These are phyloP conservation scores for Silvanus unidentatus DNA, from an alignment of 2,888 invertebrate species.

Conservation along the genomic window DNA sequence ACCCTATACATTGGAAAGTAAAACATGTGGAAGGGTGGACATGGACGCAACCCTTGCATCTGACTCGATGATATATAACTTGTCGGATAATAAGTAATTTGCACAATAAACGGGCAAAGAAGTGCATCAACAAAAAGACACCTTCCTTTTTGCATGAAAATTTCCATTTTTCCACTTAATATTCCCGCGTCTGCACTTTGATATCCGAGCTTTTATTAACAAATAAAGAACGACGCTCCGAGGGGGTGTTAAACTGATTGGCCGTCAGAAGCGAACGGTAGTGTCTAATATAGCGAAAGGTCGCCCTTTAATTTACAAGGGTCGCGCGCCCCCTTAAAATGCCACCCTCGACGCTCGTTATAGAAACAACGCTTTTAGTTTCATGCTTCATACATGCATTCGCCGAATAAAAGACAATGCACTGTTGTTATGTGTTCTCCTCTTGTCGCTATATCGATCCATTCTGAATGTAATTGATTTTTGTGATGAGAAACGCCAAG, in stretches of 20 bases:
- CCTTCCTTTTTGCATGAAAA: no score
- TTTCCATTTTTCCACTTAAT: no score
- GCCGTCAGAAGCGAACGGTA: slow-evolving; percentile 26
- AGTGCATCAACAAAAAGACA: no score
- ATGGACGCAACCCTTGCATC: slow-evolving; percentile 21
- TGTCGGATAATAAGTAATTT: not conserved
- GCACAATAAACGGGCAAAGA: not conserved
- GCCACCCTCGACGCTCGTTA: slow-evolving; percentile 46
- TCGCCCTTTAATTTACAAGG: slow-evolving; percentile 45
- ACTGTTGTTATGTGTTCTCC: no score
- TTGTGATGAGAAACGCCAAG: no score
- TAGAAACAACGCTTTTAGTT: slow-evolving; percentile 32
- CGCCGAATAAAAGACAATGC: no score
- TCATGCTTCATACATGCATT: no score
- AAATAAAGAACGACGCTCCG: not conserved
- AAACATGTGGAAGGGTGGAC: slow-evolving; percentile 28
- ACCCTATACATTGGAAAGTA: slow-evolving; percentile 26
- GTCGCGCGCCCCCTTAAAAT: slow-evolving; percentile 41
- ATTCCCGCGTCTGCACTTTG: no score
- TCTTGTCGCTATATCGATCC: no score
- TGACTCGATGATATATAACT: slow-evolving; percentile 2
- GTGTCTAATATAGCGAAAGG: slow-evolving; percentile 37
- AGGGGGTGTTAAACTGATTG: slow-evolving; percentile 28
- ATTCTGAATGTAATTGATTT: no score
- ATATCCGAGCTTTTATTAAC: no score